Evolutionary conservation across 2,888 invertebrate genomes (phyloP).

Genomic region (Conchocele bisecta): DNA sequence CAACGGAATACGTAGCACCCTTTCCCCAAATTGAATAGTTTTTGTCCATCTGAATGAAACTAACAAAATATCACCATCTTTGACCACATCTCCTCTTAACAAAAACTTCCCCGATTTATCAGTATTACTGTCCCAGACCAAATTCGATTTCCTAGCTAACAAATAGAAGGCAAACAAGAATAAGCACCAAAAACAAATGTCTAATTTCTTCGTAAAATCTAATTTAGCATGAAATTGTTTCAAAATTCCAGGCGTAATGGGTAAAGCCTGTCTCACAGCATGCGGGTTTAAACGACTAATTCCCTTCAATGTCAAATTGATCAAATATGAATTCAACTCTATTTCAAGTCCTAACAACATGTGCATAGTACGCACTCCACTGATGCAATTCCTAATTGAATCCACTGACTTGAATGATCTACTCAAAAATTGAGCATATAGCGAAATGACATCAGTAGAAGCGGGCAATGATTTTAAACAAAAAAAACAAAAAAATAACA

Average conservation of each 20-base stretch:
- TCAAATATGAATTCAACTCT: neutral
- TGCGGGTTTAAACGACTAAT: neutral
- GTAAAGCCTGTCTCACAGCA: slow-evolving; percentile 1
- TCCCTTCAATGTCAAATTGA: slow-evolving; percentile 12
- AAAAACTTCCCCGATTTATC: neutral
- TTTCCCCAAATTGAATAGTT: slow-evolving; percentile 17
- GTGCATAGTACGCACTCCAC: slow-evolving; percentile 7
- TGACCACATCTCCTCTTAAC: neutral
- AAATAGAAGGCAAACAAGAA: slow-evolving; percentile 18
- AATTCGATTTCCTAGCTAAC: slow-evolving; percentile 13
- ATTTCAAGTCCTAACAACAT: neutral
- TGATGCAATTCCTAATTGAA: slow-evolving; percentile 10
- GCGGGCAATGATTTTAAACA: neutral
- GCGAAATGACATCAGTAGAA: neutral
- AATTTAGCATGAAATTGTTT: neutral
- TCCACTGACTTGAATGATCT: neutral
- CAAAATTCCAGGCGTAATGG: slow-evolving; percentile 7
- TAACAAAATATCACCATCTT: neutral
- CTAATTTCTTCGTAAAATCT: neutral
- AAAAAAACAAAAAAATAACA: slow-evolving; percentile 1
- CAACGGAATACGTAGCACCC: slow-evolving; percentile 8
- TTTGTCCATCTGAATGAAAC: slow-evolving; percentile 10
- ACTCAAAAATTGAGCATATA: slow-evolving; percentile 12
- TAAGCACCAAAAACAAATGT: slow-evolving; percentile 14
- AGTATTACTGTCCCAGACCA: neutral